Evolutionary conservation across 2,797 vertebrate species (phyloP), one percentile per base, ranked within the genome.

Genomic region (Gobionotothen gibberifrons): DNA sequence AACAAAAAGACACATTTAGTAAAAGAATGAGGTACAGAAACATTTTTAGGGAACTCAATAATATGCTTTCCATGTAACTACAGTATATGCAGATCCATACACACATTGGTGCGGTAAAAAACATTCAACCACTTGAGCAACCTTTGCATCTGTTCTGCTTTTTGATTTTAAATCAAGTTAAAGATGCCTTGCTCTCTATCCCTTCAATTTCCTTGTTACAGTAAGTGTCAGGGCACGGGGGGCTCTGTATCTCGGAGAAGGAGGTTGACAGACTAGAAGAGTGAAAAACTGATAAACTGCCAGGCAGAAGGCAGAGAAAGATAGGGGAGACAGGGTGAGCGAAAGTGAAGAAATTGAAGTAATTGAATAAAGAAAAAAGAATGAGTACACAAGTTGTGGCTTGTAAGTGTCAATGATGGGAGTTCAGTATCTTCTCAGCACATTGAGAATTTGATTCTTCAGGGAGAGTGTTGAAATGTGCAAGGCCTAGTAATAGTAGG

Each of bases 371-470:
- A 29, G 11, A 8, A 29, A 40, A 10, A 42, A 29, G 16, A 58
- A 32, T n/a, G 54, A 32, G 29, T 21, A 40, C 42, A 67, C 36
- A 69, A 53, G 57, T 42, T 51, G 40, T 39, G 29, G 15, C 63
- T 70, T 52, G 54, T 67, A 56, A 67, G 40, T 62, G 32, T 72
- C 63, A 78, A 9, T 42, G 59, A 57, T 51, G 14, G 29, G 66
- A 68, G 66, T 29, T 62, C n/a, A 22, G n/a, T 81, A 52, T 74
- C 66, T 42, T 16, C 44, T 67, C 51, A 17, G 59, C 9, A 14
- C 55, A 14, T 46, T 79, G 67, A 65, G 76, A 74, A 79, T 39
- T 70, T 56, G 44, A 83, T 80, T 51, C 68, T 8, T 55, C n/a
- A 11, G 17, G 44, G 53, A n/a, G 36, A 29, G 22, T 13, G 52